Evolutionary conservation across 2,888 invertebrate genomes (phyloP), one percentile per base, ranked within the genome.

Genomic region (Epinotia ramella): DNA sequence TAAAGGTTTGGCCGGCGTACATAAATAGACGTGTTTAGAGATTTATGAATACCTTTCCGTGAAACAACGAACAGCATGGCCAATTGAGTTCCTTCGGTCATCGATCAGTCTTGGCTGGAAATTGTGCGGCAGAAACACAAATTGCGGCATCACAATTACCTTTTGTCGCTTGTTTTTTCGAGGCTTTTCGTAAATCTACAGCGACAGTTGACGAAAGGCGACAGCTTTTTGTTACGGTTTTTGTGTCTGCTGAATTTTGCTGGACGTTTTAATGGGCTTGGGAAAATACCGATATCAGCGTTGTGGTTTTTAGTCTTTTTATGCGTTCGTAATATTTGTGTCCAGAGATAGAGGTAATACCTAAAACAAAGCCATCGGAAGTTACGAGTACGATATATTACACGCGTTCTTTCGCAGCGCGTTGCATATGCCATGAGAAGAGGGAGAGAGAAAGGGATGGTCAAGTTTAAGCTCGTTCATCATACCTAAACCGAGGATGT

Each of bases 61-160:
- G 53, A n/a, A 53, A 53, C 53, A 53, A 53, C n/a, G 53, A 53
- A 53, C 53, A n/a, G n/a, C n/a, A 13, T n/a, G n/a, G n/a, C 53
- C 79, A 80, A 85, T 83, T 80, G 79, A 79, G 79, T 80, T 80
- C 78, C 78, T 81, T 81, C 76, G 60, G 59, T 77, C 69, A 83
- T 86, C 82, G 80, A 83, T 86, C 82, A 83, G 80, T 75, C 73
- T 60, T 9, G 64, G 57, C 66, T 68, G 78, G 70, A 78, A 80
- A 80, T 81, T 79, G 77, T 71, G 70, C 74, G 60, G 67, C 63
- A 33, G 40, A 75, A 73, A 71, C 78, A 77, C 73, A 77, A 71
- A 76, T 79, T 78, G 56, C 46, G 66, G 46, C 57, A 40, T 18
- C 18, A 62, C 67, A 72, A 72, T 57, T 56, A 75, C 66, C 73